Conservation (phyloP, 2,797 vertebrate genomes). For the Anas capensis region DNA sequence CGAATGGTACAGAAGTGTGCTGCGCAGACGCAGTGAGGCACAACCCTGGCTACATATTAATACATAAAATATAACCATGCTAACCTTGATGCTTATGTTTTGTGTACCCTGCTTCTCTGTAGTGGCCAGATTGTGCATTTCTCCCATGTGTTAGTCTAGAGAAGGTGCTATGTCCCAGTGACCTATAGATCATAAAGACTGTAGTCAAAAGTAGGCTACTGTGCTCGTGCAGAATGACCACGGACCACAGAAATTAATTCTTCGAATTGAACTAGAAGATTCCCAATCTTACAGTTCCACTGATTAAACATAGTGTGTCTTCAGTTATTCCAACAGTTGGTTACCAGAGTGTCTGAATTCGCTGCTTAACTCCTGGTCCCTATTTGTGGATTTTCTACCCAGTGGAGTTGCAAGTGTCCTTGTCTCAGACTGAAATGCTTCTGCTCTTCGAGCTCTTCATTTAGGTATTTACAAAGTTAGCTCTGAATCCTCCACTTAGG, state of each 20-base stretch:
- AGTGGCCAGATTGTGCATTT: not conserved
- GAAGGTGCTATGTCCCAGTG: not conserved
- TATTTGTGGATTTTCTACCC: not conserved
- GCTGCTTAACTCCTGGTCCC: not conserved
- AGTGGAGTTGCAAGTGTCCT: not conserved
- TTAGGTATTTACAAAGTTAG: not conserved
- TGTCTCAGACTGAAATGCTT: not conserved
- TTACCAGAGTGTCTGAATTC: constrained; percentile 14
- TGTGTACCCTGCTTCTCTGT: not conserved
- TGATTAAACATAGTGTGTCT: not conserved
- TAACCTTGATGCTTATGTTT: not conserved
- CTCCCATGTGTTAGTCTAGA: not conserved
- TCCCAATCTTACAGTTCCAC: not conserved
- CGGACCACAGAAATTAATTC: not conserved
- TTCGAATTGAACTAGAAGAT: not conserved
- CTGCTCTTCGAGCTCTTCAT: not conserved
- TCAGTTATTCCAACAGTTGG: constrained; percentile 5
- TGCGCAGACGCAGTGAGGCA: not conserved
- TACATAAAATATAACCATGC: not conserved
- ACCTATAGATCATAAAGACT: not conserved
- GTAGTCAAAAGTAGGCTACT: not conserved
- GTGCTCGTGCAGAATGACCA: not conserved
- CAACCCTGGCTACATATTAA: not conserved
- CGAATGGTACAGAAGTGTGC: not conserved
- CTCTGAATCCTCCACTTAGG: not conserved